Evolutionary conservation across 35 echinoderm and acorn worm genomes (phyloP).

Genomic region (Strongylocentrotus purpuratus): DNA sequence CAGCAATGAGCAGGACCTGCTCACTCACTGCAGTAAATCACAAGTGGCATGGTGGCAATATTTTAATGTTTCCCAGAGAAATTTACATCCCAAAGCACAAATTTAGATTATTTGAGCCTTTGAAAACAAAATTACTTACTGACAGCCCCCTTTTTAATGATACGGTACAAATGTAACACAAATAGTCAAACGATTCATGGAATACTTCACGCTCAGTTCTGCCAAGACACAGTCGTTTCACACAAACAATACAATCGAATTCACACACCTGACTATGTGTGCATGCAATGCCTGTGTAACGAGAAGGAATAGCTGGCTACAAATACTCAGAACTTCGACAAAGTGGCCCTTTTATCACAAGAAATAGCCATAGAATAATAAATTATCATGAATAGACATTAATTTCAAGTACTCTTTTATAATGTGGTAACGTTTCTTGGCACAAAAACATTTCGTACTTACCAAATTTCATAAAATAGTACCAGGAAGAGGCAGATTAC

Average conservation of each 20-base stretch:
- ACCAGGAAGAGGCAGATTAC: conserved; percentile 51
- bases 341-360: background rate
- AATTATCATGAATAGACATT: background rate
- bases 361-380: background rate
- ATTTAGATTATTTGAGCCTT: no score
- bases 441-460: conserved; percentile 16
- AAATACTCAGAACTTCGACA: background rate
- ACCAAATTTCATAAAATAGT: conserved; percentile 53
- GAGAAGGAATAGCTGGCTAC: background rate
- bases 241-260: conserved; percentile 9
- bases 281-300: background rate
- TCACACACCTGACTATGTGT: background rate
- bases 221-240: background rate
- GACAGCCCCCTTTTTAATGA: no score
- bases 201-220: background rate
- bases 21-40: no score
- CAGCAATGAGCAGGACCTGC: no score
- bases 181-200: no score
- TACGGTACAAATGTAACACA: no score
- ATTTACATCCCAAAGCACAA: no score
- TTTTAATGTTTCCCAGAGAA: no score
- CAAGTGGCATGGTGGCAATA: no score
- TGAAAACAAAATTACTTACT: no score
- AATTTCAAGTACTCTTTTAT: background rate
- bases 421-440: background rate